A percentile compares a stretch with the other conserved stretches of the same genome.
Evolutionary conservation across 2,888 invertebrate species (phyloP).

Genomic region (Plebejus anna): DNA sequence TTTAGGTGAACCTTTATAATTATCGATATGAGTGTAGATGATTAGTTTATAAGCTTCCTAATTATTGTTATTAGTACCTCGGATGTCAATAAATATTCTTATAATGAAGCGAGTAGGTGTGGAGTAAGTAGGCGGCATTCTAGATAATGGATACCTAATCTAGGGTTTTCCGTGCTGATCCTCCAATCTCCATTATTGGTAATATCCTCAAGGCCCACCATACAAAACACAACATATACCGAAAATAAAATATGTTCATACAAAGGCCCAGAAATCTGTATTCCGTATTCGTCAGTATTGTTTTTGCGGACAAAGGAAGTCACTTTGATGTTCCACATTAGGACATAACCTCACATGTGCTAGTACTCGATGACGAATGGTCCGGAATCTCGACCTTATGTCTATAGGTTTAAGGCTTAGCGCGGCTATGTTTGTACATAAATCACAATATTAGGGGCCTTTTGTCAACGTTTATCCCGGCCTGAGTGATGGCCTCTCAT

Average conservation of each 20-base stretch:
- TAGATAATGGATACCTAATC: background rate
- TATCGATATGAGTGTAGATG: too few relatives aligned
- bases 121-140: background rate
- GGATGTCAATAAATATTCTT: background rate
- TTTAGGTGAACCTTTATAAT: too few relatives aligned
- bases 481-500: constrained; percentile 64
- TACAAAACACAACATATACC: background rate
- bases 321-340: constrained; percentile 23
- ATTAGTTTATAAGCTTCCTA: too few relatives aligned
- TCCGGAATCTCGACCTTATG: background rate
- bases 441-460: constrained; percentile 60
- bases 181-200: background rate
- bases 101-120: background rate
- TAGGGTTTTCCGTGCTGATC: background rate
- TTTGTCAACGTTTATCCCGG: constrained; percentile 69
- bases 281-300: constrained; percentile 20
- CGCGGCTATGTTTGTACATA: constrained; percentile 42
- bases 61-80: too few relatives aligned
- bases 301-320: constrained; percentile 26
- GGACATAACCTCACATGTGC: constrained; percentile 15
- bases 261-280: constrained; percentile 5
- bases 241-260: background rate
- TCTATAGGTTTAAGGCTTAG: background rate
- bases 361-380: background rate
- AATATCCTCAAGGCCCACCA: background rate